phyloP scores from a whole-genome alignment of 2,797 vertebrate genomes.

The Capromys pilorides region DNA sequence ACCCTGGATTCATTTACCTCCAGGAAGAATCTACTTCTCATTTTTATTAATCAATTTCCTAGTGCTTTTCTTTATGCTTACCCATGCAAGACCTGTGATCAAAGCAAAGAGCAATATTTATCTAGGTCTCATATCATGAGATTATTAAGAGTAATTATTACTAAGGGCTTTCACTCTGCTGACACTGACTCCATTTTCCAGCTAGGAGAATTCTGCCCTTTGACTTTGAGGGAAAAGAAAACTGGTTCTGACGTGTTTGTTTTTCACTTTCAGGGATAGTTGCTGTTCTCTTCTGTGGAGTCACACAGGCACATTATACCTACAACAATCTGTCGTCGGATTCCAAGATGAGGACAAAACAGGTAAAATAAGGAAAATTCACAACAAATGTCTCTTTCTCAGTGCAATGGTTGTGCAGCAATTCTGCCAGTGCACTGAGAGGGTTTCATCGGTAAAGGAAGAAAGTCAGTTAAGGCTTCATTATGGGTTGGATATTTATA shows the following conservation, averaged over 20 bases:
- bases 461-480: slow-evolving; percentile 64
- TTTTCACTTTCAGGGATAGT: slow-evolving; percentile 89
- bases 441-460: slow-evolving; percentile 67
- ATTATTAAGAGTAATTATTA: not conserved
- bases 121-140: not conserved
- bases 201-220: not conserved
- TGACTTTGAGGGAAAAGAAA: slow-evolving; percentile 51
- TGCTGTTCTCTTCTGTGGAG: slow-evolving; percentile 92
- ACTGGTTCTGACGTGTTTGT: not conserved
- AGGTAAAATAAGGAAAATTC: slow-evolving; percentile 84
- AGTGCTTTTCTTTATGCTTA: not conserved
- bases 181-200: slow-evolving; percentile 17
- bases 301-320: slow-evolving; percentile 92
- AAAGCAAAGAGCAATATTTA: slow-evolving; percentile 20
- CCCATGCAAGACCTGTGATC: not conserved
- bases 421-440: slow-evolving; percentile 31
- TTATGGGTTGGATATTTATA: slow-evolving; percentile 67
- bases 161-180: not conserved
- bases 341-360: slow-evolving; percentile 89
- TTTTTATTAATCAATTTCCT: not conserved
- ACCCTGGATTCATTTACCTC: not conserved
- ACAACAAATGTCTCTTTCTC: slow-evolving; percentile 32
- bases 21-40: not conserved
- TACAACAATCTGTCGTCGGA: slow-evolving; percentile 90
- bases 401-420: not conserved